phyloP scores from a whole-genome alignment of 35 echinoderm and acorn worm genomes.

The Apostichopus japonicus region DNA sequence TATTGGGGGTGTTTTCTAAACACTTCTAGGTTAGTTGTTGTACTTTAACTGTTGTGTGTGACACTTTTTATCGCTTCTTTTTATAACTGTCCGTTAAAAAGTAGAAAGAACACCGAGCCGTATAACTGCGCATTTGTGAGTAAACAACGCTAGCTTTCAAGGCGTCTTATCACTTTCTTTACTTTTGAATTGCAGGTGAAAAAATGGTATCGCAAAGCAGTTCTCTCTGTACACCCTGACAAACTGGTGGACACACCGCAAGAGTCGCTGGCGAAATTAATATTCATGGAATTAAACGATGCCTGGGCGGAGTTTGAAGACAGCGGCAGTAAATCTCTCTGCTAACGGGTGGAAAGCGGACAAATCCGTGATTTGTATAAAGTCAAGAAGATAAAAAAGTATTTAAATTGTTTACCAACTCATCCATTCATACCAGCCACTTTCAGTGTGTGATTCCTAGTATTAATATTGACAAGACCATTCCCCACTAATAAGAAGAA shows the following conservation, averaged over 20 bases:
- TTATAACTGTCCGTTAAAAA: no score
- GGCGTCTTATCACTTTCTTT: not conserved
- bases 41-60: no score
- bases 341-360: slow-evolving; percentile 12
- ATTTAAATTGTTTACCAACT: not conserved
- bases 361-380: not conserved
- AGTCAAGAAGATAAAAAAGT: not conserved
- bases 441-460: not conserved
- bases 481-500: not conserved
- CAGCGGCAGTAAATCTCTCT: slow-evolving; percentile 75
- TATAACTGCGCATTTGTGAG: no score
- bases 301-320: slow-evolving; percentile 93
- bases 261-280: slow-evolving; percentile 85
- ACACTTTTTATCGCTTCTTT: no score
- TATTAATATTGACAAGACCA: not conserved
- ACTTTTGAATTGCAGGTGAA: slow-evolving; percentile 75
- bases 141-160: no score
- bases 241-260: slow-evolving; percentile 85
- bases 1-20: no score
- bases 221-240: slow-evolving; percentile 89
- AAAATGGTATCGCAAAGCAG: slow-evolving; percentile 90
- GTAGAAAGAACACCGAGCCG: no score
- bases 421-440: not conserved
- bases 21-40: no score
- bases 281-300: slow-evolving; percentile 98